Evolutionary conservation across 1,140 invertebrate species (phyloP).

Genomic region (Vanessa atalanta): DNA sequence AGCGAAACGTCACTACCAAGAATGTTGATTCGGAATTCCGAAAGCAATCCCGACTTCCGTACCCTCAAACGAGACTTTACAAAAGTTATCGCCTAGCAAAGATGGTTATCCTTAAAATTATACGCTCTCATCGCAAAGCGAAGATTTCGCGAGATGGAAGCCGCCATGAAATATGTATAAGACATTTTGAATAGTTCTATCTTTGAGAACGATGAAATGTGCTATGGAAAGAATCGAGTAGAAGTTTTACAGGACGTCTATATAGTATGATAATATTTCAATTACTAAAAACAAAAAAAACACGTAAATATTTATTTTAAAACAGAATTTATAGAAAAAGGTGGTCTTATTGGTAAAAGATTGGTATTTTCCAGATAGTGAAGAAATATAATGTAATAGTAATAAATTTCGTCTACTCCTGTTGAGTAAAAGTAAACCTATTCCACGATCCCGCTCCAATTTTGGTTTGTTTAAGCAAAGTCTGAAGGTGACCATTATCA

Average conservation of each 20-base stretch:
- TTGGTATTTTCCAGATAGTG: too few relatives aligned
- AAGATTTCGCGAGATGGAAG: conserved; percentile 33
- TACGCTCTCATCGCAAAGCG: conserved; percentile 25
- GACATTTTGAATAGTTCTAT: conserved; percentile 50
- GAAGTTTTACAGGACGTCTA: not conserved
- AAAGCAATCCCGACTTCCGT: not conserved
- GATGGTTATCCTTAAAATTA: conserved; percentile 44
- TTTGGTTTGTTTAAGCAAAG: too few relatives aligned
- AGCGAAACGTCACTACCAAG: not conserved
- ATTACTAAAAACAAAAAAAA: not conserved
- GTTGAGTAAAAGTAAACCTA: too few relatives aligned
- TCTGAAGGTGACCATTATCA: too few relatives aligned
- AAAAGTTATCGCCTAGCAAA: conserved; percentile 27
- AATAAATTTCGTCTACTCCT: too few relatives aligned
- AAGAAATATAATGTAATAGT: too few relatives aligned
- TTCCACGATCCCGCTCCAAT: too few relatives aligned
- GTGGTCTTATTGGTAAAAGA: too few relatives aligned
- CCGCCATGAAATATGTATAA: conserved; percentile 62
- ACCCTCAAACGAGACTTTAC: conserved; percentile 13
- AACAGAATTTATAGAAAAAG: too few relatives aligned
- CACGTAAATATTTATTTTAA: not conserved
- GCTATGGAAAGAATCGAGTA: not conserved
- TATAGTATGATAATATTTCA: not conserved
- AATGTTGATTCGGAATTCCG: conserved; percentile 3
- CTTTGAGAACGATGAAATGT: conserved; percentile 11